Evolutionary conservation across 1,140 invertebrate species (phyloP).

Genomic region (honey bee (Apis mellifera)): DNA sequence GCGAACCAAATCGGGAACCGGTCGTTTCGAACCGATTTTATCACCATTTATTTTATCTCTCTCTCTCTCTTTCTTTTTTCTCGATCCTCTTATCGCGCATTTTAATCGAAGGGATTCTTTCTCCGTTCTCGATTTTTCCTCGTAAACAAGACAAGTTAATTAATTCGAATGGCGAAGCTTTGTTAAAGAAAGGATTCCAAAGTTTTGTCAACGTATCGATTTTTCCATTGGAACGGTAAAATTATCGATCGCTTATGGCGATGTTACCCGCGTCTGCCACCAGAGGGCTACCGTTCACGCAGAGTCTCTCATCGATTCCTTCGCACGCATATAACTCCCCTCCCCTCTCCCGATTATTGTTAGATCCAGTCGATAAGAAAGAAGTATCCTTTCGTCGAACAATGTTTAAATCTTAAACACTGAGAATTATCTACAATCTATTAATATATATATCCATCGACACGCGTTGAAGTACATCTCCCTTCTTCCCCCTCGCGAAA

Average conservation of each 20-base stretch:
- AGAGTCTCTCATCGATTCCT: neutral
- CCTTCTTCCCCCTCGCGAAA: neutral
- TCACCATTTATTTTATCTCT: neutral
- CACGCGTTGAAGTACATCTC: too few species aligned
- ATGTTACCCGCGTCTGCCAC: neutral
- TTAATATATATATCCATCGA: constrained; percentile 28
- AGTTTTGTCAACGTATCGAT: too few species aligned
- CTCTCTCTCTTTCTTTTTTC: too few species aligned
- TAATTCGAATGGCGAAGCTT: too few species aligned
- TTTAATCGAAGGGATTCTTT: neutral
- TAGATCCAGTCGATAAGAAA: neutral
- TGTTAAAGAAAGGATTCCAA: too few species aligned
- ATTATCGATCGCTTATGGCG: constrained; percentile 1
- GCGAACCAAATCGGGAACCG: neutral
- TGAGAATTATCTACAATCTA: neutral
- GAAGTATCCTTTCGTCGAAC: neutral
- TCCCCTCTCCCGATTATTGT: too few species aligned
- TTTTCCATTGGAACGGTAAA: neutral
- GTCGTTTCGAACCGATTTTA: neutral
- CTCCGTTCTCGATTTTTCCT: too few species aligned
- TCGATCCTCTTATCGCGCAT: neutral
- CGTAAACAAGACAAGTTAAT: too few species aligned
- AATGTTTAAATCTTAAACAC: neutral
- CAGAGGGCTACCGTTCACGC: constrained; percentile 1
- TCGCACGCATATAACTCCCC: neutral